These are phyloP conservation scores for Threskiornis aethiopicus DNA, from an alignment of 2,797 vertebrate species.

Conservation along the genomic window DNA sequence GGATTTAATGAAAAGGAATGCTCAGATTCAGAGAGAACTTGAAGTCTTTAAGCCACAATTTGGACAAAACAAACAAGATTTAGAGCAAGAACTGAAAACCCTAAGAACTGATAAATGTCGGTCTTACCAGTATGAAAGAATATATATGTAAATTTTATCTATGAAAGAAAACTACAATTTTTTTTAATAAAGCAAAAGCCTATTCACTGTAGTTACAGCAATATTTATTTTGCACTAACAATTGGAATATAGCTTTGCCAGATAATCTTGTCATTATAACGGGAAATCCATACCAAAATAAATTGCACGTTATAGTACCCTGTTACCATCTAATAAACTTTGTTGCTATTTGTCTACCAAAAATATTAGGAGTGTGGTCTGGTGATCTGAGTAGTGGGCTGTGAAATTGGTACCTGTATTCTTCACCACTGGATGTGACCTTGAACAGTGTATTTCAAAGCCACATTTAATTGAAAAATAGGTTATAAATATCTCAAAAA, in stretches of 20 bases:
- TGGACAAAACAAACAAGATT: not conserved
- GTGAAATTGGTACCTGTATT: not conserved
- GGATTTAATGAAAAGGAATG: not conserved
- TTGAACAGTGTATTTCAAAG: not conserved
- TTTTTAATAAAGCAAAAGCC: not conserved
- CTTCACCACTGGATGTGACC: not conserved
- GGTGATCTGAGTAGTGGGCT: not conserved
- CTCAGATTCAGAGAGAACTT: not conserved
- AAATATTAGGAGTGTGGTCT: conserved; percentile 1
- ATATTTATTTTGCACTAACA: not conserved
- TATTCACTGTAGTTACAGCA: not conserved
- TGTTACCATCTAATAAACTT: not conserved
- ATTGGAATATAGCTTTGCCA: not conserved
- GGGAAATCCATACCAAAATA: conserved; percentile 11
- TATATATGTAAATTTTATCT: not conserved
- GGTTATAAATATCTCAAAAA: not conserved
- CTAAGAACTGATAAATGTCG: not conserved
- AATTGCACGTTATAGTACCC: not conserved
- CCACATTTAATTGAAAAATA: not conserved
- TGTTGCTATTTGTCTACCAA: conserved; percentile 5
- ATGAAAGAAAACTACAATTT: not conserved
- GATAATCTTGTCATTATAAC: not conserved
- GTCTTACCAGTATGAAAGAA: not conserved
- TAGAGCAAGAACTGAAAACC: not conserved
- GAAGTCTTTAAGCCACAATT: not conserved